phyloP scores from a whole-genome alignment of 1,140 invertebrate species.

The Drosophila persimilis region DNA sequence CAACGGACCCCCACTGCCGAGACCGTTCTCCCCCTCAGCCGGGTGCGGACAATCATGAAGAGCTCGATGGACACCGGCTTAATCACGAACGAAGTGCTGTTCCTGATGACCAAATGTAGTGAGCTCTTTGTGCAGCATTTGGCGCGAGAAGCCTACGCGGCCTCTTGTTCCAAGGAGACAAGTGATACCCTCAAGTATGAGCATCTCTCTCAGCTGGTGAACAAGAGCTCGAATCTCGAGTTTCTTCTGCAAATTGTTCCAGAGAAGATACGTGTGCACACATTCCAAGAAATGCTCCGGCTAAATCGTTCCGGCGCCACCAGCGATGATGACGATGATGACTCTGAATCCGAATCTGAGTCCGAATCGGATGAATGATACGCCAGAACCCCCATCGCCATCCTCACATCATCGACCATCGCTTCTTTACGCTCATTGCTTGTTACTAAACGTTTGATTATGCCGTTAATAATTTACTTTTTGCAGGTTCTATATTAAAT shows the following conservation, averaged over 20 bases:
- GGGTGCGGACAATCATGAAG: constrained; percentile 79
- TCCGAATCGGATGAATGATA: constrained; percentile 31
- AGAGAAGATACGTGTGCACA: constrained; percentile 75
- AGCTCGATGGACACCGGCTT: constrained; percentile 76
- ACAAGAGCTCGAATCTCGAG: constrained; percentile 69
- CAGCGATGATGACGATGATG: constrained; percentile 50
- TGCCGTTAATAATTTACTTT: too few species aligned
- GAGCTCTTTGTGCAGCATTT: constrained; percentile 77
- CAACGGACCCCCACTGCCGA: constrained; percentile 50
- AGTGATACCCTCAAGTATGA: constrained; percentile 69
- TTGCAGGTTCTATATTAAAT: too few species aligned
- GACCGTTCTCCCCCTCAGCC: constrained; percentile 66
- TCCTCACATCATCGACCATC: constrained; percentile 3
- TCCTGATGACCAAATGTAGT: constrained; percentile 73
- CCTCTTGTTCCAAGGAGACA: constrained; percentile 18
- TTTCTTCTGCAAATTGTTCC: constrained; percentile 80
- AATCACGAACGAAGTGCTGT: constrained; percentile 75
- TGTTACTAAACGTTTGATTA: background rate
- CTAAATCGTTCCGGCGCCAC: constrained; percentile 50
- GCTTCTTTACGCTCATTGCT: too few species aligned
- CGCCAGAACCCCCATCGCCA: too few species aligned
- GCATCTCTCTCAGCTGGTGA: constrained; percentile 69
- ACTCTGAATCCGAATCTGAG: constrained; percentile 23
- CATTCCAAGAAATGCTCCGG: constrained; percentile 73
- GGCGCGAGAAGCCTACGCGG: constrained; percentile 59